Evolutionary conservation across 2,113 vertebrate species (phyloP).

Genomic region (Athene cunicularia): DNA sequence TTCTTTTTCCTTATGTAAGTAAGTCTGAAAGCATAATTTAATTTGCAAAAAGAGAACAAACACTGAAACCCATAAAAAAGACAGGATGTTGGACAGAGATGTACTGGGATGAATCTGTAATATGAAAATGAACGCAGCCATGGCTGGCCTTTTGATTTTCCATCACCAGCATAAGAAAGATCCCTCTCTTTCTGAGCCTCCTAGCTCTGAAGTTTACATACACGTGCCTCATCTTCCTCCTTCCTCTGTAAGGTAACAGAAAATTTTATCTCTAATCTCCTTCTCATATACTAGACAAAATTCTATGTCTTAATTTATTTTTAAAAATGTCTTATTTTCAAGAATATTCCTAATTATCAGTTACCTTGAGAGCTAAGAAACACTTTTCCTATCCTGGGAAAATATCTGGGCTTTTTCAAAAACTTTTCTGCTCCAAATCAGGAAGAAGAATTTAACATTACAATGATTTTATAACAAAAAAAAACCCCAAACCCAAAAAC

Average conservation of each 20-base stretch:
- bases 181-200: not conserved
- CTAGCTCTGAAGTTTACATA: not conserved
- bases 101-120: not conserved
- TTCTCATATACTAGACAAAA: not conserved
- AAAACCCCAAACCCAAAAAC: too few species aligned
- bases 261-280: not conserved
- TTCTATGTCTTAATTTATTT: not conserved
- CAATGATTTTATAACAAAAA: not conserved
- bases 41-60: not conserved
- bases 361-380: not conserved
- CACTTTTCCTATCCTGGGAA: not conserved
- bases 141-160: not conserved
- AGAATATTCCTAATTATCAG: not conserved
- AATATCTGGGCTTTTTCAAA: not conserved
- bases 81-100: not conserved
- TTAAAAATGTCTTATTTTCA: not conserved
- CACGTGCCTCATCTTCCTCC: not conserved
- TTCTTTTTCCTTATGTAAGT: not conserved
- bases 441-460: not conserved
- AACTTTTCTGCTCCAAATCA: not conserved
- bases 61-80: not conserved
- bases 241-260: not conserved
- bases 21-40: not conserved
- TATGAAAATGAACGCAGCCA: not conserved
- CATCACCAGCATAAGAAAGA: not conserved